These are phyloP conservation scores for Scotopteryx bipunctaria DNA, from an alignment of 2,888 invertebrate species.

Conservation along the genomic window DNA sequence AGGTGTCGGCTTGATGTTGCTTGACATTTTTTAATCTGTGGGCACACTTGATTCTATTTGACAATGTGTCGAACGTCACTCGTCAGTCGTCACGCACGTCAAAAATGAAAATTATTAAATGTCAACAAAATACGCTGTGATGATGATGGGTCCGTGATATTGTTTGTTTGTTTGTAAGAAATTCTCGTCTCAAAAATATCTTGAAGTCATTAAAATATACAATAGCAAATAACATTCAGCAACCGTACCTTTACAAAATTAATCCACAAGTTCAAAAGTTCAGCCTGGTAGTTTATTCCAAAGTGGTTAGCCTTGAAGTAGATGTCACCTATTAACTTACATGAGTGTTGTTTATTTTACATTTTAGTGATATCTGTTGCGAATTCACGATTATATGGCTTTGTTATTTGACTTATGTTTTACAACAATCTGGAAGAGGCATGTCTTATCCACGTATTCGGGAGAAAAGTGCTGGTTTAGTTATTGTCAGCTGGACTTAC, in stretches of 20 bases:
- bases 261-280: conserved; percentile 49
- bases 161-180: conserved; percentile 78
- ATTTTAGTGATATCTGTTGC: conserved; percentile 77
- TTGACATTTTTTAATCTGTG: no score
- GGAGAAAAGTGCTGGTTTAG: conserved; percentile 79
- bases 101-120: conserved; percentile 57
- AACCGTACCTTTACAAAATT: conserved; percentile 45
- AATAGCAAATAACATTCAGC: conserved; percentile 40
- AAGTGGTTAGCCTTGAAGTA: conserved; percentile 83
- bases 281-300: conserved; percentile 63
- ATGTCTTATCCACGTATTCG: conserved; percentile 81
- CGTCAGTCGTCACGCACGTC: conserved; percentile 12
- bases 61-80: background rate
- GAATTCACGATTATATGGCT: conserved; percentile 81
- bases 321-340: conserved; percentile 78
- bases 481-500: conserved; percentile 76
- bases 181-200: conserved; percentile 74
- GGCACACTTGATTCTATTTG: no score
- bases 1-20: no score
- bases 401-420: conserved; percentile 81
- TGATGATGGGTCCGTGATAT: conserved; percentile 68
- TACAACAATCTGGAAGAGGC: conserved; percentile 74
- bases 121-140: conserved; percentile 65
- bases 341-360: conserved; percentile 83
- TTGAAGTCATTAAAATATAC: conserved; percentile 49